phyloP scores from a whole-genome alignment of 1,140 invertebrate genomes.

The Heliconius nattereri region DNA sequence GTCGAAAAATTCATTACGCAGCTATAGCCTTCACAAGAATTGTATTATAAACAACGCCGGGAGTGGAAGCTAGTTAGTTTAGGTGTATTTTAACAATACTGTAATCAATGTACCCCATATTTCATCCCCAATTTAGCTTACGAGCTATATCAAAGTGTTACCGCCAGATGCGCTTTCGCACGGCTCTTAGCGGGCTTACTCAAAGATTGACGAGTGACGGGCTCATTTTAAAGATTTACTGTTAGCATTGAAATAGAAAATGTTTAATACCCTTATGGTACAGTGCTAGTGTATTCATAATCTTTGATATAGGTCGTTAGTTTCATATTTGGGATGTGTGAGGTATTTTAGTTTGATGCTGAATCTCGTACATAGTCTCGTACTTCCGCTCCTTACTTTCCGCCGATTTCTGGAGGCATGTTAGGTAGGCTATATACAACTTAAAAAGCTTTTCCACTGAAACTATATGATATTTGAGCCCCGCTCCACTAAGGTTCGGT shows the following conservation, averaged over 20 bases:
- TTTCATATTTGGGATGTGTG: background rate
- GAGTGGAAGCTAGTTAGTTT: background rate
- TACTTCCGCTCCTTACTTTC: no score
- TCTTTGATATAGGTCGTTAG: background rate
- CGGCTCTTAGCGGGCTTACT: constrained; percentile 51
- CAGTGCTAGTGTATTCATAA: background rate
- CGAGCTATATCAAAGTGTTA: constrained; percentile 24
- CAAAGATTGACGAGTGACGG: constrained; percentile 18
- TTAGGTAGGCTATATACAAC: no score
- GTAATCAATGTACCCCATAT: constrained; percentile 29
- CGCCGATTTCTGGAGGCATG: no score
- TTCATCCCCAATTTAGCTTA: constrained; percentile 42
- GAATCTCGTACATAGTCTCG: no score
- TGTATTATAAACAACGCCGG: background rate
- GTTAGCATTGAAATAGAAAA: background rate
- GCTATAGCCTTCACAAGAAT: background rate
- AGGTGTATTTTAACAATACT: constrained; percentile 10
- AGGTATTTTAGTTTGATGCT: background rate
- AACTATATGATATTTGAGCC: background rate
- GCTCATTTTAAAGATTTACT: background rate
- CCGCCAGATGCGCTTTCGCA: constrained; percentile 48
- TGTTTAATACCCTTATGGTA: background rate
- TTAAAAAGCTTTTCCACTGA: no score
- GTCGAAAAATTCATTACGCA: background rate
- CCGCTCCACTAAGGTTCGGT: no score